Evolutionary conservation across 2,888 invertebrate genomes (phyloP), one percentile per base, ranked within the genome.

Genomic region (Antheraea assamensis): DNA sequence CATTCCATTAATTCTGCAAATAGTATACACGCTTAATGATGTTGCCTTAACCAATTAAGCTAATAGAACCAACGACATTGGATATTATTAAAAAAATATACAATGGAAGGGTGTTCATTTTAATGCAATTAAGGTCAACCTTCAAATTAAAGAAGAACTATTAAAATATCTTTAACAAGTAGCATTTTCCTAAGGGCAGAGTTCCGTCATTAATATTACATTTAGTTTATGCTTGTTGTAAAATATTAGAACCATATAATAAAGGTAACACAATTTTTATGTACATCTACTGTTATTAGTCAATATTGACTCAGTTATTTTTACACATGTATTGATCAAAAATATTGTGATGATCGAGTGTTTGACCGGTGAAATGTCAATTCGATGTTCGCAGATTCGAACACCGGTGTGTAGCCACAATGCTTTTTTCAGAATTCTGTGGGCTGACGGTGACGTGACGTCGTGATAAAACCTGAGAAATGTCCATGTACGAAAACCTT

Each of bases 81-180:
- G 58, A 58, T 58, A 58, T 64, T 30, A 64, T 30, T 27, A 64
- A 30, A 15, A 27, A 30, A 30, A 64, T 64, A 58, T 27, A 64
- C 27, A 64, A 64, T 27, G 27, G 30, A 24, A 64, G 61, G 15
- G 61, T 5, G 35, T 72, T 68, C 35, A 68, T 68, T 68, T 68
- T 35, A 35, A 68, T 68, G 68, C 35, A 31, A 68, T 68, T 68
- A 68, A 68, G 35, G 35, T 68, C 68, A 13, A 68, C n/a, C n/a
- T 17, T 64, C 31, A 68, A 68, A 68, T 27, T 31, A 68, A 35
- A 68, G 68, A 35, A 66, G 0, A 66, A 21, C 35, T 10, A 35
- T 66, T 68, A 68, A 68, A 68, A 68, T 19, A 68, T 35, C 21
- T 68, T n/a, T 35, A 68, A 35, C 10, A 68, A 68, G 13, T 31